These are phyloP conservation scores for Amazona vittata DNA, from an alignment of 2,113 vertebrate genomes.

Conservation along the genomic window DNA sequence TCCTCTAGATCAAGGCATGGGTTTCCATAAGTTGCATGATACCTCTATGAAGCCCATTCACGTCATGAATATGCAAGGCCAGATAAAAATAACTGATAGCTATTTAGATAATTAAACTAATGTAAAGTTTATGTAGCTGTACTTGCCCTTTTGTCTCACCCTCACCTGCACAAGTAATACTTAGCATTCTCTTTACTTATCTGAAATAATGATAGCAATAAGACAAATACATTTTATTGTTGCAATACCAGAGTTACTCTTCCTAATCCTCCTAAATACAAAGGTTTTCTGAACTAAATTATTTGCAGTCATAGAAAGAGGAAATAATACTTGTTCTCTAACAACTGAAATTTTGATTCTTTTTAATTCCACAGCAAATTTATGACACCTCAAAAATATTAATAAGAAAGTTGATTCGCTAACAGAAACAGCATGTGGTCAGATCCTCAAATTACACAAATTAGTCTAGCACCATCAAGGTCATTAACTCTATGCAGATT, in stretches of 20 bases:
- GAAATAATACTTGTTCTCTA: not conserved
- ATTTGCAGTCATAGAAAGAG: not conserved
- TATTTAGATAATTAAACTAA: not conserved
- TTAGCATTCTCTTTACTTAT: not conserved
- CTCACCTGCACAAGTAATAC: not conserved
- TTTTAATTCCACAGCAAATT: not conserved
- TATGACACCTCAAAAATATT: not conserved
- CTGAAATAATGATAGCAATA: not conserved
- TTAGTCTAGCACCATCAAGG: slow-evolving; percentile 13
- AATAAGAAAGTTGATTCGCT: not conserved
- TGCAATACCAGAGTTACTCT: not conserved
- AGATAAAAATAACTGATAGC: not conserved
- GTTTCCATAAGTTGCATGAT: not conserved
- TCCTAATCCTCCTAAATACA: not conserved
- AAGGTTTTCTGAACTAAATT: not conserved
- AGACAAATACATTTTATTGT: not conserved
- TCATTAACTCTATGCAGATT: not conserved
- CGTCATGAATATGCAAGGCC: not conserved
- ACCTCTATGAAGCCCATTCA: not conserved
- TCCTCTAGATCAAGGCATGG: not conserved
- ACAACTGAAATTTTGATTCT: not conserved
- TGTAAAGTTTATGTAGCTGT: not conserved
- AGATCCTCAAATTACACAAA: not conserved
- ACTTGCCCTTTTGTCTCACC: not conserved
- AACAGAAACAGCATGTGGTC: not conserved